Evolutionary conservation across 2,888 invertebrate species (phyloP).

Genomic region (Meteorus colon): DNA sequence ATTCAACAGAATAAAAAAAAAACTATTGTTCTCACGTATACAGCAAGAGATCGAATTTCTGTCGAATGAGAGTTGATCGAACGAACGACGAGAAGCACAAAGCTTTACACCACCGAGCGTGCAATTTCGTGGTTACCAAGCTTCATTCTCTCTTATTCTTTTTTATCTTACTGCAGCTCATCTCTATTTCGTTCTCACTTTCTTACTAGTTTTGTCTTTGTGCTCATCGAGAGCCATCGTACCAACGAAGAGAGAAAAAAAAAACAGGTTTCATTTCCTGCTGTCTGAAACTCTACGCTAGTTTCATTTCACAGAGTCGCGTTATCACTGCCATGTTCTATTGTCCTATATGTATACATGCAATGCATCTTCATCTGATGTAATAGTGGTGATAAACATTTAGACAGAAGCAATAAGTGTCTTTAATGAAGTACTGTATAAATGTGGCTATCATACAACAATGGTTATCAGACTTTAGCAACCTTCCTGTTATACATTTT

Average conservation of each 20-base stretch:
- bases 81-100: conserved; percentile 27
- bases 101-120: conserved; percentile 17
- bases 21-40: conserved; percentile 32
- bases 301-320: background rate
- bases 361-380: background rate
- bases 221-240: no score
- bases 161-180: background rate
- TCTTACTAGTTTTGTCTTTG: background rate
- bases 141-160: conserved; percentile 20
- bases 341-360: background rate
- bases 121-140: conserved; percentile 35
- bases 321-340: background rate
- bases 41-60: conserved; percentile 11
- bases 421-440: background rate
- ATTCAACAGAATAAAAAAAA: background rate
- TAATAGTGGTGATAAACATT: background rate
- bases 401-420: background rate
- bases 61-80: conserved; percentile 31
- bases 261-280: conserved; percentile 4
- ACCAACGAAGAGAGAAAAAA: background rate
- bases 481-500: no score
- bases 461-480: no score
- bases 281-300: background rate
- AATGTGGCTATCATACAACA: no score
- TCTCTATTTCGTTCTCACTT: background rate